Conservation (phyloP, 2,797 vertebrate genomes). For the Alcedo quadribrachys region DNA sequence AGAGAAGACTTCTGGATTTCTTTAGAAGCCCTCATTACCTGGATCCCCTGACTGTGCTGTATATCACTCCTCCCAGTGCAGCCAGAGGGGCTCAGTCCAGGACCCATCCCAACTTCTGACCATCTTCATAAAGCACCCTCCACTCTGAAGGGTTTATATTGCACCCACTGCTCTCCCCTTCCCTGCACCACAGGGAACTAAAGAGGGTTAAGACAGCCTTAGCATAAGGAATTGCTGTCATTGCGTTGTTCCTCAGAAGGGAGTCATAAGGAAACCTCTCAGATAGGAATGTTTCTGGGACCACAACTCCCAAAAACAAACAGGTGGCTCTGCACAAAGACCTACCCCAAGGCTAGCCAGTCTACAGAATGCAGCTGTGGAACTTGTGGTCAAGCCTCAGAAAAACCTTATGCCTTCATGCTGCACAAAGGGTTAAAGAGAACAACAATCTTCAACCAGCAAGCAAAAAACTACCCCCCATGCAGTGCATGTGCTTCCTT, state of each 20-base stretch:
- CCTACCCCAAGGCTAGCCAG: background rate
- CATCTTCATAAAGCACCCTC: background rate
- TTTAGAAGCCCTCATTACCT: background rate
- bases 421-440: background rate
- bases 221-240: background rate
- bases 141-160: fast-evolving
- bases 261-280: background rate
- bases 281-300: background rate
- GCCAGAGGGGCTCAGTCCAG: fast-evolving
- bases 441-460: background rate
- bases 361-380: background rate
- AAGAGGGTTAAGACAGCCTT: background rate
- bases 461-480: background rate
- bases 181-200: too few species aligned
- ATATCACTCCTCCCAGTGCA: background rate
- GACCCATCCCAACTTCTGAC: background rate
- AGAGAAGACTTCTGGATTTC: background rate
- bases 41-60: fast-evolving
- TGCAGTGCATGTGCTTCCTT: fast-evolving
- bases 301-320: background rate
- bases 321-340: background rate
- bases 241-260: background rate
- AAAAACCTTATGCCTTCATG: fast-evolving
- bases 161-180: background rate
- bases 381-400: background rate